phyloP scores from a whole-genome alignment of 2,888 invertebrate genomes.

The Poecilobothrus nobilitatus region DNA sequence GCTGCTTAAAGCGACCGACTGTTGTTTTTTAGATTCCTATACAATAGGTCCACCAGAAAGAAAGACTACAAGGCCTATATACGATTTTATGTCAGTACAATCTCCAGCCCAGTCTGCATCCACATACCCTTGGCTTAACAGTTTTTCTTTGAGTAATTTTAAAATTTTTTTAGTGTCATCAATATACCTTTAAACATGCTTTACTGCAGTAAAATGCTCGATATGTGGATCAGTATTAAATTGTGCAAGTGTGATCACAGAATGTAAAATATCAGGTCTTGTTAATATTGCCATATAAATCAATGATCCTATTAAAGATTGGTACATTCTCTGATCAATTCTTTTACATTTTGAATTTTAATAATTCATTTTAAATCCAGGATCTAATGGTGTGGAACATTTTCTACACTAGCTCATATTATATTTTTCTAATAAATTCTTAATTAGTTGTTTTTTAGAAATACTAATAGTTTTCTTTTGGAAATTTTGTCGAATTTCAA shows the following conservation, averaged over 20 bases:
- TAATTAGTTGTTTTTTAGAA: constrained; percentile 11
- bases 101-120: constrained; percentile 17
- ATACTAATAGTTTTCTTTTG: constrained; percentile 2
- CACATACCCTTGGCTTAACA: constrained; percentile 1
- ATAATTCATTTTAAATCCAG: constrained; percentile 10
- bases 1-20: constrained; percentile 16
- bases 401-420: too few relatives aligned
- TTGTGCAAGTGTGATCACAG: constrained; percentile 15
- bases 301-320: constrained; percentile 17
- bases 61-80: constrained; percentile 11
- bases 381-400: too few relatives aligned
- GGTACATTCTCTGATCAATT: constrained; percentile 12
- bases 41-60: constrained; percentile 9
- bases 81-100: constrained; percentile 13
- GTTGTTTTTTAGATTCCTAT: constrained; percentile 15
- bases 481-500: background rate
- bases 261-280: constrained; percentile 15
- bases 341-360: constrained; percentile 8
- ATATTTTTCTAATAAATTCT: background rate
- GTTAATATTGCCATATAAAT: constrained; percentile 15
- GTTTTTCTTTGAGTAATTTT: constrained; percentile 14
- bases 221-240: constrained; percentile 14
- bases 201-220: constrained; percentile 15
- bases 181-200: too few relatives aligned
- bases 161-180: constrained; percentile 13